These are phyloP conservation scores for Mycalesis mineus DNA, from an alignment of 2,888 invertebrate genomes.

Conservation along the genomic window DNA sequence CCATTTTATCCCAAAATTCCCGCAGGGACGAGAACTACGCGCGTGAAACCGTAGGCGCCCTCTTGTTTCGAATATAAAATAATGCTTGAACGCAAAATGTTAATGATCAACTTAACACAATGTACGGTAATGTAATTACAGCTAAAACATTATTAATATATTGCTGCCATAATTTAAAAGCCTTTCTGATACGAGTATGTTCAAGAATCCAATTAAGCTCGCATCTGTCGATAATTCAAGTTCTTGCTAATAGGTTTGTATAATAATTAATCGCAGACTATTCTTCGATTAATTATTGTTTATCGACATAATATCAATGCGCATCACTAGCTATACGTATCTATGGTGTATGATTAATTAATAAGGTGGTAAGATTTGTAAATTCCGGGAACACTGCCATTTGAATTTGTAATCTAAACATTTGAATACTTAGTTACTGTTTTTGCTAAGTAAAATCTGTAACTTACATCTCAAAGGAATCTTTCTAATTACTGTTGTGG, in stretches of 20 bases:
- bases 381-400: constrained; percentile 18
- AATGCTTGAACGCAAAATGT: too few species aligned
- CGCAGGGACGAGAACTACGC: too few species aligned
- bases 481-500: too few species aligned
- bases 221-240: constrained; percentile 28
- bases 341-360: constrained; percentile 27
- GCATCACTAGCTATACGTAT: constrained; percentile 16
- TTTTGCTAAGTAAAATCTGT: background rate
- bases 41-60: too few species aligned
- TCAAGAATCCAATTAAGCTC: constrained; percentile 23
- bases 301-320: constrained; percentile 37
- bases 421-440: constrained; percentile 12
- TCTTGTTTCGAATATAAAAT: too few species aligned
- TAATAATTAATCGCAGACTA: too few species aligned
- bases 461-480: background rate
- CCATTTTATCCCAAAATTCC: too few species aligned
- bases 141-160: background rate
- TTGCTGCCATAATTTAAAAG: background rate
- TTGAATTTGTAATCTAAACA: constrained; percentile 24
- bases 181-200: constrained; percentile 4
- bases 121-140: background rate
- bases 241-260: constrained; percentile 33
- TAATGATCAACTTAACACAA: too few species aligned
- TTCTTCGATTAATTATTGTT: constrained; percentile 32
- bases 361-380: constrained; percentile 25